Evolutionary conservation across 2,797 vertebrate genomes (phyloP), one percentile per base, ranked within the genome.

Genomic region (Oreochromis mossambicus): DNA sequence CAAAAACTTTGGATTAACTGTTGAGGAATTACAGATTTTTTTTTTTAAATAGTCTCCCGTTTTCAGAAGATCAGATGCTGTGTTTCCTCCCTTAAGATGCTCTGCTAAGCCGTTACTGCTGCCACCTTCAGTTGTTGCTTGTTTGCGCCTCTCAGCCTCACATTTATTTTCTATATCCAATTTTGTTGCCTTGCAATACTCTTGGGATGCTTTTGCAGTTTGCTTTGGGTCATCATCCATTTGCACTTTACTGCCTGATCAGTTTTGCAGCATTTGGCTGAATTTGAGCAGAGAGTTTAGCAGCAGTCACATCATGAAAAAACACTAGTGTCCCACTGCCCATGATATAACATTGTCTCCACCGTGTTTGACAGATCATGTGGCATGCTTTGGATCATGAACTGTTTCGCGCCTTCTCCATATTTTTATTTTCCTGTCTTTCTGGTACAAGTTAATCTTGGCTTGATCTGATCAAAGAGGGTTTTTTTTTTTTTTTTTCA

Each of bases 401-500:
- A 17, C 14, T 46, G 38, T 70, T 73, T 73, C 38, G 11, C 2
- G 1, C 21, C 66, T 70, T 15, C 15, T 70, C 32, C 32, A 63
- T 36, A n/a, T 63, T 63, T 70, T 70, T 68, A 43, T 68, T 43
- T 43, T 17, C 38, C 41, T 26, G 1, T 11, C 0, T 19, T 48
- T 29, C 24, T 73, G 41, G 9, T 73, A 48, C 41, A 73, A 19
- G 41, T 38, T 38, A n/a, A 36, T 63, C 32, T n/a, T 63, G 58
- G 58, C 13, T 63, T 63, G 32, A 63, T 63, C 32, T 36, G 32
- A 63, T 36, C 19, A 63, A 63, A 36, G 58, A 36, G 2, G 58
- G 0, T 0, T 0, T 1, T 61, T 34, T 29, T 34, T 36, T 5
- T 0, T 5, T 17, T 63, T 32, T n/a, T 36, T 2, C 24, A 24